Evolutionary conservation across 2,113 vertebrate genomes (phyloP).

Genomic region (cat (Felis catus)): F.catus_Fca126_mat1.0 CM031412.1:215768001-215768500

Average conservation of each 20-base stretch:
- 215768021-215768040: constrained; percentile 86
- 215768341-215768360: not conserved
- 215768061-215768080: constrained; percentile 82
- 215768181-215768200: not conserved
- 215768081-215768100: constrained; percentile 76
- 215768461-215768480: no score
- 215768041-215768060: constrained; percentile 86
- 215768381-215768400: not conserved
- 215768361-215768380: fast-evolving
- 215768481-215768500: no score
- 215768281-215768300: not conserved
- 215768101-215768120: constrained; percentile 78
- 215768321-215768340: not conserved
- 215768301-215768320: not conserved
- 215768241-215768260: not conserved
- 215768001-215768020: constrained; percentile 88
- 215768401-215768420: not conserved
- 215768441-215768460: no score
- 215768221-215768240: not conserved
- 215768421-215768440: no score
- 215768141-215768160: constrained; percentile 64
- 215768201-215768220: not conserved
- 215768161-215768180: constrained; percentile 30
- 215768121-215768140: constrained; percentile 71
- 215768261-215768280: not conserved